Evolutionary conservation across 1,140 invertebrate species (phyloP), one percentile per base, ranked within the genome.

Genomic region (Pachypeltis micranthus): DNA sequence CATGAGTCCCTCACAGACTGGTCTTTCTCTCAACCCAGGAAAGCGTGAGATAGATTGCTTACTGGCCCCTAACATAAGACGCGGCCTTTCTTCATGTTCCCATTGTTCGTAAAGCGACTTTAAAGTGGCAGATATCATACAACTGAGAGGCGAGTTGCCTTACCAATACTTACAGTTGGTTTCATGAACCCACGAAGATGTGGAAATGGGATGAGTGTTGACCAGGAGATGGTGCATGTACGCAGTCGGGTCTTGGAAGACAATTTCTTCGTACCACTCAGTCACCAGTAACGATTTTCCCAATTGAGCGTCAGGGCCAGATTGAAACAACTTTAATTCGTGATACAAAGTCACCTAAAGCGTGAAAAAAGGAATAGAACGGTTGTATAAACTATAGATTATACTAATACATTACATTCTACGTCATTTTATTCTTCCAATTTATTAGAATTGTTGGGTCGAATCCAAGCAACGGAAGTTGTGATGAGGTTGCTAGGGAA

Each of bases 201-300:
- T 76, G 0, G 87, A 85, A 4, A 92, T 74, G 51, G 84, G 87
- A 71, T 88, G 86, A 0, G 85, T 83, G 65, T 79, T 86, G 59
- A 82, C 87, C 1, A 98, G 74, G 25, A 93, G 77, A 72, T 93
- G 89, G 69, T 95, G 90, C 91, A 97, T 96, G 57, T 90, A 79
- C 55, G 87, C 84, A 2, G 93, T 94, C 10, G 95, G 95, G 72
- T 98, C 96, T 83, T 90, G 91, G 73, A 98, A 98, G 1, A 98
- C 91, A 62, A 98, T 90, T 80, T 98, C 95, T 74, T 98, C 95
- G 74, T 98, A 98, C 70, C 85, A 90, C 77, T 98, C 95, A 2
- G 91, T 91, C 0, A 96, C 89, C 0, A 97, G 76, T 44, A 85
- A 85, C 67, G 93, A 89, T 66, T 87, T 89, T 21, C 83, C 85